Evolutionary conservation across 1,140 invertebrate genomes (phyloP).

Genomic region (Drosophila sproati): DNA sequence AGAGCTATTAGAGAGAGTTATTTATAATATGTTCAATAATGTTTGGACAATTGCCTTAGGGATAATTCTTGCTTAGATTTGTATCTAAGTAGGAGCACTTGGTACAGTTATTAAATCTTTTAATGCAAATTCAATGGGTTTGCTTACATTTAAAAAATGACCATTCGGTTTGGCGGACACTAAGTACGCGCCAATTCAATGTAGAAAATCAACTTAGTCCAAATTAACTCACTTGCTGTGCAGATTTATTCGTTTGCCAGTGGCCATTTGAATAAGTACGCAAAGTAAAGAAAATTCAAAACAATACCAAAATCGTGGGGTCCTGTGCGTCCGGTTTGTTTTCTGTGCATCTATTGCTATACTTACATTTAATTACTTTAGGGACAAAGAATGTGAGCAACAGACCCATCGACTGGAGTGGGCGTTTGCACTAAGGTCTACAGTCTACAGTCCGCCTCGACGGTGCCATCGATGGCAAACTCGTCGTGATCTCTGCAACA

Average conservation of each 20-base stretch:
- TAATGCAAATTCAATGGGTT: slow-evolving; percentile 61
- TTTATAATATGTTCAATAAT: not conserved
- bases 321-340: too few species aligned
- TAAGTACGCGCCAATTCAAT: not conserved
- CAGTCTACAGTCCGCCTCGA: too few species aligned
- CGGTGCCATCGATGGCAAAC: slow-evolving; percentile 26
- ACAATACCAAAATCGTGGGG: slow-evolving; percentile 44
- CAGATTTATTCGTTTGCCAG: slow-evolving; percentile 76
- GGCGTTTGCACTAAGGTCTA: too few species aligned
- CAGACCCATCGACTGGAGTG: too few species aligned
- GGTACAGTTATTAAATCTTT: slow-evolving; percentile 33
- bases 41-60: slow-evolving; percentile 5
- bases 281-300: slow-evolving; percentile 15
- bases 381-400: slow-evolving; percentile 43
- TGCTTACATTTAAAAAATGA: slow-evolving; percentile 36
- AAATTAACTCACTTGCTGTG: slow-evolving; percentile 71
- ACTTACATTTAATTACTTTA: slow-evolving; percentile 82
- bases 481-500: slow-evolving; percentile 45
- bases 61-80: too few species aligned
- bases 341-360: slow-evolving; percentile 46
- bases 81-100: too few species aligned
- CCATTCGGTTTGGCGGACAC: slow-evolving; percentile 16
- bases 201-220: slow-evolving; percentile 54
- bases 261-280: slow-evolving; percentile 72
- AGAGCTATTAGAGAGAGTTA: too few species aligned